Conservation (phyloP, 2,888 invertebrate genomes). For the Synanthedon andrenaeformis region DNA sequence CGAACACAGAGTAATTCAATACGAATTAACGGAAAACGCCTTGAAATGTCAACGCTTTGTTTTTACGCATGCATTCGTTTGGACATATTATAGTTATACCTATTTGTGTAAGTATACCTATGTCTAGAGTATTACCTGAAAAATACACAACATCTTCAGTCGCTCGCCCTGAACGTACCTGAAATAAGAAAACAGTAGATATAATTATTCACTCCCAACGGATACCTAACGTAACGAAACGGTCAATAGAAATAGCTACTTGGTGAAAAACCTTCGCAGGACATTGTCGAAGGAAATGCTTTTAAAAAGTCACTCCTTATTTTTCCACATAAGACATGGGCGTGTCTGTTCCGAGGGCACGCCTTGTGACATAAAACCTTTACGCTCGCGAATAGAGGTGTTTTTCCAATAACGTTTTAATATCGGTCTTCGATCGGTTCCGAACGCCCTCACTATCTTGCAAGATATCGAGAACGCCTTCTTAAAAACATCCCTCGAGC, state of each 20-base stretch:
- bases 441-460: constrained; percentile 68
- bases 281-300: constrained; percentile 34
- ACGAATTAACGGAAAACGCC: constrained; percentile 57
- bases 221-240: background rate
- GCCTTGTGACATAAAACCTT: constrained; percentile 50
- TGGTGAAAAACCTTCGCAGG: constrained; percentile 25
- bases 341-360: constrained; percentile 50
- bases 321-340: constrained; percentile 62
- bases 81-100: background rate
- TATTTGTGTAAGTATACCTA: background rate
- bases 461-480: constrained; percentile 69
- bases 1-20: constrained; percentile 58
- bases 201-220: background rate
- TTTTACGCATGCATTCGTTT: background rate
- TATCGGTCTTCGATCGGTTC: constrained; percentile 64
- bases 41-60: constrained; percentile 25
- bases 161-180: constrained; percentile 37
- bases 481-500: constrained; percentile 34
- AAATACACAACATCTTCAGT: constrained; percentile 44
- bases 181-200: constrained; percentile 15
- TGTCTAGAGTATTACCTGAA: constrained; percentile 36
- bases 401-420: constrained; percentile 52
- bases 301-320: constrained; percentile 44
- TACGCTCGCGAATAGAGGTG: constrained; percentile 51
- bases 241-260: background rate